A percentile compares a stretch with the other conserved stretches of the same genome.
Conservation (phyloP, 2,888 invertebrate genomes). For the Cheilosia impressa region DNA sequence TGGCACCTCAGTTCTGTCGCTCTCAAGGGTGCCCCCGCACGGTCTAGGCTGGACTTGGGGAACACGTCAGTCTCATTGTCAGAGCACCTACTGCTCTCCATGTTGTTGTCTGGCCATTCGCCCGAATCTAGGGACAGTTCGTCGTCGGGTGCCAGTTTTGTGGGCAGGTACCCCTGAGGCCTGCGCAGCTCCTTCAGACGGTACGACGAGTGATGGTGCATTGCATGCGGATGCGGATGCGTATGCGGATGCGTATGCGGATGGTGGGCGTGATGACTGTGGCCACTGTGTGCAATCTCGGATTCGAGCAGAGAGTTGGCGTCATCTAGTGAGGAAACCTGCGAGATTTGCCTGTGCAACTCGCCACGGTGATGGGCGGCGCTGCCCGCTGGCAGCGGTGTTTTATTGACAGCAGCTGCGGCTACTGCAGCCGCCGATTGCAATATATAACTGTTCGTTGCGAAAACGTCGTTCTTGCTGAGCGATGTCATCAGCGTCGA, state of each 20-base stretch:
- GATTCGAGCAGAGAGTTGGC: constrained; percentile 80
- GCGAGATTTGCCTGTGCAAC: constrained; percentile 81
- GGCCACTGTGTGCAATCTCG: constrained; percentile 76
- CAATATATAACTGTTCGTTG: constrained; percentile 71
- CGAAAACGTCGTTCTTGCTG: constrained; percentile 80
- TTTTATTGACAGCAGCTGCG: constrained; percentile 60
- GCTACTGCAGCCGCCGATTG: constrained; percentile 65
- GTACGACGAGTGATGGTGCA: constrained; percentile 66
- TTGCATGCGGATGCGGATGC: constrained; percentile 69
- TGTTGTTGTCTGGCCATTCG: constrained; percentile 60
- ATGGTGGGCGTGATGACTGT: constrained; percentile 35
- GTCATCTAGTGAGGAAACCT: constrained; percentile 81
- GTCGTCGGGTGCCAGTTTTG: constrained; percentile 70
- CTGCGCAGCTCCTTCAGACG: constrained; percentile 78
- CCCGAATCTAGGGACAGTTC: constrained; percentile 56
- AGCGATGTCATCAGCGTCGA: constrained; percentile 80
- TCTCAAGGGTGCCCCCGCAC: constrained; percentile 53
- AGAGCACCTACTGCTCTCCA: constrained; percentile 60
- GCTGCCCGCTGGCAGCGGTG: constrained; percentile 35
- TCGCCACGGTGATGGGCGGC: constrained; percentile 77
- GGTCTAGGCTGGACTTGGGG: constrained; percentile 67
- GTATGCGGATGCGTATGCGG: constrained; percentile 69
- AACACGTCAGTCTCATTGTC: constrained; percentile 76
- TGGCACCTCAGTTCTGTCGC: constrained; percentile 63
- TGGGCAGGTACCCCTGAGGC: constrained; percentile 70